phyloP scores from a whole-genome alignment of 2,888 invertebrate species.

The Argyresthia goedartella region DNA sequence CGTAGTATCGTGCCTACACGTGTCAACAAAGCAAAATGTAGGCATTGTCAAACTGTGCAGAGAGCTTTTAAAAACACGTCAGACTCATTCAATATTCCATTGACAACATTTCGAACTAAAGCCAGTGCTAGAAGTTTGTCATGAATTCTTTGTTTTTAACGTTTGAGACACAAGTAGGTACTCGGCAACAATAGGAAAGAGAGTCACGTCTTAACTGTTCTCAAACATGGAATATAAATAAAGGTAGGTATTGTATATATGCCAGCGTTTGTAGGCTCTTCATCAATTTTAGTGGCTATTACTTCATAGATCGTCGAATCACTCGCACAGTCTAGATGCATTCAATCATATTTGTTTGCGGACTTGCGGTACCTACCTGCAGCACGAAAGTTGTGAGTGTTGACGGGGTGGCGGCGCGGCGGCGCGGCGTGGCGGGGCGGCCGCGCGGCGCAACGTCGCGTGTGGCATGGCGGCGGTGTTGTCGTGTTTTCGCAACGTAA shows the following conservation, averaged over 20 bases:
- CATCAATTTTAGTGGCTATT: too few relatives aligned
- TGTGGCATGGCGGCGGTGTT: neutral
- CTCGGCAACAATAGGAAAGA: conserved; percentile 60
- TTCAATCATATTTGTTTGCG: too few relatives aligned
- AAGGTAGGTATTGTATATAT: too few relatives aligned
- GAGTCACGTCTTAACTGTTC: conserved; percentile 54
- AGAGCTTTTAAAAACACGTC: conserved; percentile 19
- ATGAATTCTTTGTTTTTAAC: conserved; percentile 65
- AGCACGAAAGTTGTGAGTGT: too few relatives aligned
- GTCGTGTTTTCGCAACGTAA: conserved; percentile 13
- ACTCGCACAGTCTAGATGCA: too few relatives aligned
- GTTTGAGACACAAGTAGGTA: conserved; percentile 51
- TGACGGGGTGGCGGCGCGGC: too few relatives aligned
- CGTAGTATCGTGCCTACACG: too few relatives aligned
- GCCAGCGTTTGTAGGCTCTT: too few relatives aligned
- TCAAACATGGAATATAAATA: conserved; percentile 51
- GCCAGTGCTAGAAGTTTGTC: conserved; percentile 49
- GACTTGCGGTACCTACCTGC: too few relatives aligned
- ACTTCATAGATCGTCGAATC: too few relatives aligned
- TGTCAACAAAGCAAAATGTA: too few relatives aligned
- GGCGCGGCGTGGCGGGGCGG: neutral
- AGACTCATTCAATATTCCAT: conserved; percentile 29
- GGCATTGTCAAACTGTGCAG: neutral
- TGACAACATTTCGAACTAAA: conserved; percentile 36
- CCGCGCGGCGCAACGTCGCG: neutral